Evolutionary conservation across 2,797 vertebrate genomes (phyloP).

Genomic region (Liasis olivaceus): DNA sequence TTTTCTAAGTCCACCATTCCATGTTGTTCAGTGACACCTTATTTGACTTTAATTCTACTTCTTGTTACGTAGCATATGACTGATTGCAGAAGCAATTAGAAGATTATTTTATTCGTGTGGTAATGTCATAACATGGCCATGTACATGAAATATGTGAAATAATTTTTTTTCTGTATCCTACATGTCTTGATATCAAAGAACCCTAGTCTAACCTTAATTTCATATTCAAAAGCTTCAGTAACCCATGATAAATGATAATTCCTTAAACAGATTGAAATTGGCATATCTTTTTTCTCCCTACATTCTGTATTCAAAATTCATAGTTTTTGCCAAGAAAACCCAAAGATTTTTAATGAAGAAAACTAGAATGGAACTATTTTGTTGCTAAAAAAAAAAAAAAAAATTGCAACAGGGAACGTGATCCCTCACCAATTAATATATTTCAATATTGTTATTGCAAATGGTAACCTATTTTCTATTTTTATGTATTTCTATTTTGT

Average conservation of each 20-base stretch:
- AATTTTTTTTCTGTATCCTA: neutral
- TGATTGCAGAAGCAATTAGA: neutral
- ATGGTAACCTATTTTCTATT: no score
- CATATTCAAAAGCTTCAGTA: neutral
- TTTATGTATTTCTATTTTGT: no score
- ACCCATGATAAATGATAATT: neutral
- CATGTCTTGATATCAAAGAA: neutral
- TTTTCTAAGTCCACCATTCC: neutral
- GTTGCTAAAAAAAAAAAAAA: no score
- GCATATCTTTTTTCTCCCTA: no score
- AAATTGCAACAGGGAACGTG: no score
- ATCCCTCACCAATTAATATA: no score
- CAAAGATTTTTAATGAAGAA: no score
- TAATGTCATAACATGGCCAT: neutral
- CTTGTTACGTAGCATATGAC: neutral
- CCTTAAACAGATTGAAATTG: no score
- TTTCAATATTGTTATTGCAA: no score
- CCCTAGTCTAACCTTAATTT: neutral
- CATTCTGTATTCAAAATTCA: no score
- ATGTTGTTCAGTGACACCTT: neutral
- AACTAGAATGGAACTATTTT: no score
- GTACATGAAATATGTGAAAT: neutral
- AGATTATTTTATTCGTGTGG: neutral
- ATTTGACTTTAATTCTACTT: neutral
- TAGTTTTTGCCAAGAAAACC: no score